Evolutionary conservation across 2,797 vertebrate genomes (phyloP), one percentile per base, ranked within the genome.

Genomic region (Apodemus agrarius): DNA sequence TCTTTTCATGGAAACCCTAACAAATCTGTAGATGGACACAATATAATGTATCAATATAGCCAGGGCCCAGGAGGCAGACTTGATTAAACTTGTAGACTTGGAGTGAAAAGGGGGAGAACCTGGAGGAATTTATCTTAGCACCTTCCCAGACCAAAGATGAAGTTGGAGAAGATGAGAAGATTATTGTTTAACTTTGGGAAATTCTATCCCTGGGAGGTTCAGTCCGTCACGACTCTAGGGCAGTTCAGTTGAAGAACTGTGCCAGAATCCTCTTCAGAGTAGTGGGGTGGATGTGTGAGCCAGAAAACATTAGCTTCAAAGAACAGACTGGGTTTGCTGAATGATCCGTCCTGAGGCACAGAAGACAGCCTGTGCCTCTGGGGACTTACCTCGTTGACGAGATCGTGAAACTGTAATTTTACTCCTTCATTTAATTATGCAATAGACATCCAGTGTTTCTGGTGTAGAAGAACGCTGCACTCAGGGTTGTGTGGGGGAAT

Each of bases 401-500:
- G 81, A 93, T 93, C n/a, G 80, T 92, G 57, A 92, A 86, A 82
- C 85, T 72, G 72, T 52, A 21, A 46, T 67, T 84, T 24, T 46
- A 94, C 83, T 96, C 22, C 75, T 84, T 88, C 72, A 69, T 69
- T 87, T 89, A 85, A 59, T 97, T 75, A 92, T 59, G 81, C 34
- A 83, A 31, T 52, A 95, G 96, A 49, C 69, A 83, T 37, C 86
- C 34, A 92, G 9, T 49, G 24, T 80, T 89, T 96, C 57, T 49
- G 31, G 37, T 24, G 2, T 74, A 57, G 69, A 96, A 94, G n/a
- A 37, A 87, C 46, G 75, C 54, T 69, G 54, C 89, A 26, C 40
- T 93, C 19, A 78, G n/a, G 40, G 57, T n/a, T 76, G 2, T 76
- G 2, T 74, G 87, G 96, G 96, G 93, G 79, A 95, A 95, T 87